Evolutionary conservation across 2,113 vertebrate species (phyloP), one percentile per base, ranked within the genome.

Genomic region (Butastur rufipennis): DNA sequence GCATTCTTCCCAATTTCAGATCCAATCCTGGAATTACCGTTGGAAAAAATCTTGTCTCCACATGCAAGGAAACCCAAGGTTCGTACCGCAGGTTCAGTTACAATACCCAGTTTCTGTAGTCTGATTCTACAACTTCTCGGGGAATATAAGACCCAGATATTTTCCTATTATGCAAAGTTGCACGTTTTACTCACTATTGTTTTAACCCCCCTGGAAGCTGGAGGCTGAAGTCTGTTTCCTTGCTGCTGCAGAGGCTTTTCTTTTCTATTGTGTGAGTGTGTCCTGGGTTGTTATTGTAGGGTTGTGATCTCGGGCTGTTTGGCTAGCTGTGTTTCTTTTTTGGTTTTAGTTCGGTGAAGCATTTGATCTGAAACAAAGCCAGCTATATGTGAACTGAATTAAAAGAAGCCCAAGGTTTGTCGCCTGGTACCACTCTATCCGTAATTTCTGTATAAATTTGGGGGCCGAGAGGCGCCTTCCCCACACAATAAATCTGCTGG

Each of bases 141-240:
- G 56, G 62, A 71, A 31, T 26, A 8, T 1, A 43, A 73, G 32
- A 17, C 61, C 4, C 12, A 70, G 78, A 34, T 42, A 65, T 89
- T 95, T 95, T 56, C 77, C 34, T 81, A 72, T 77, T 85, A 72
- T 82, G 91, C 78, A 34, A 87, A 95, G 81, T 4, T 50, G 94
- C 95, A 93, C 84, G 86, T 97, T 95, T 91, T 75, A n/a, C 61
- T 95, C 27, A 1, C 65, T 97, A 70, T 97, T 97, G 84, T 97
- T 95, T 95, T 97, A 97, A 95, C 95, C 96, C 97, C 97, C 97
- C 95, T 95, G 86, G 95, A 96, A 96, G 96, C 93, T 29, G 19
- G 86, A 65, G 94, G 73, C 91, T 87, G 93, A 50, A 94, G 89
- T 67, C 97, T 89, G 94, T 91, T 97, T 97, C 97, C 97, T 97